phyloP scores from a whole-genome alignment of 2,797 vertebrate genomes.

The Tokudaia muenninki region DNA sequence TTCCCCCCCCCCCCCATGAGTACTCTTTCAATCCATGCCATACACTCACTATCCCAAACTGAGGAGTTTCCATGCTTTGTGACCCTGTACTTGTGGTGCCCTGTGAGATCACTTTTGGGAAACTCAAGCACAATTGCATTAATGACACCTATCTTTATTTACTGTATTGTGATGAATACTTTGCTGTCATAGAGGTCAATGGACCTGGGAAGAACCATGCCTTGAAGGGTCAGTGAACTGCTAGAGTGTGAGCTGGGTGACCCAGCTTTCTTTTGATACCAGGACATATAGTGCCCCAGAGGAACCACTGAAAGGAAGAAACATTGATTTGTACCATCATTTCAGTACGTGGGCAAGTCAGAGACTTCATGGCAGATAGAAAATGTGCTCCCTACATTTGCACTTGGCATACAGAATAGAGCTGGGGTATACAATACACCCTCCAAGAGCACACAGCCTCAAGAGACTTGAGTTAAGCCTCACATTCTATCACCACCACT shows the following conservation, averaged over 20 bases:
- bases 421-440: too few species aligned
- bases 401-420: background rate
- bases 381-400: background rate
- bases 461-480: background rate
- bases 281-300: background rate
- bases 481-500: background rate
- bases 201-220: background rate
- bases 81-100: accelerated
- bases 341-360: background rate
- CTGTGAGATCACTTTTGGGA: background rate
- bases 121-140: background rate
- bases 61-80: accelerated
- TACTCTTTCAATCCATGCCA: accelerated
- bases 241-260: background rate
- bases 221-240: background rate
- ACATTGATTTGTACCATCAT: background rate
- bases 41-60: background rate
- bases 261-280: background rate
- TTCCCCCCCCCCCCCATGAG: accelerated
- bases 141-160: background rate
- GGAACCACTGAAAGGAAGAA: background rate
- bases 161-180: background rate
- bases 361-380: background rate
- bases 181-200: background rate
- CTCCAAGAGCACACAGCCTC: background rate